A percentile compares a stretch with the other conserved stretches of the same genome.
phyloP scores from a whole-genome alignment of 2,888 invertebrate genomes.

The Agrotis clavis region DNA sequence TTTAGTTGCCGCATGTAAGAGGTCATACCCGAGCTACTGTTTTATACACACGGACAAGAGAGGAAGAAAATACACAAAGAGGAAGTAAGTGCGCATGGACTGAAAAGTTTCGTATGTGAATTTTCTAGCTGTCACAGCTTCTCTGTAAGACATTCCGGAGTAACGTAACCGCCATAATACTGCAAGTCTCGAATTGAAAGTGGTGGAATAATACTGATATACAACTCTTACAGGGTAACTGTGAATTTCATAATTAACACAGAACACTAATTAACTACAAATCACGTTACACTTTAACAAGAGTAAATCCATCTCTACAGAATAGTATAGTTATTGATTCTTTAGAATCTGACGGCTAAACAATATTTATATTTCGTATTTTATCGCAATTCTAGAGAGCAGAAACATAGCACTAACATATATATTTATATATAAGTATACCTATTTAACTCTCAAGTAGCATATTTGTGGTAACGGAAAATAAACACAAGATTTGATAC shows the following conservation, averaged over 20 bases:
- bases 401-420: slow-evolving; percentile 5
- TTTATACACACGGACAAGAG: slow-evolving; percentile 24
- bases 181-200: slow-evolving; percentile 57
- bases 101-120: slow-evolving; percentile 5
- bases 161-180: slow-evolving; percentile 89
- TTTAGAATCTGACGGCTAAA: slow-evolving; percentile 3
- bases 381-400: not conserved
- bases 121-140: slow-evolving; percentile 80
- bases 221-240: slow-evolving; percentile 88
- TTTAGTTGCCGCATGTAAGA: slow-evolving; percentile 12
- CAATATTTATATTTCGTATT: slow-evolving; percentile 8
- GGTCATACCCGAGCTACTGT: slow-evolving; percentile 14
- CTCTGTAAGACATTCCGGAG: slow-evolving; percentile 86
- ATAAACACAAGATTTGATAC: not conserved
- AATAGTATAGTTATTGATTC: not conserved
- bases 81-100: slow-evolving; percentile 22
- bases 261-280: slow-evolving; percentile 38
- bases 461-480: slow-evolving; percentile 21
- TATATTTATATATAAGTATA: slow-evolving; percentile 18
- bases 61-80: slow-evolving; percentile 37
- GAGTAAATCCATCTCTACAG: slow-evolving; percentile 17
- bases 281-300: slow-evolving; percentile 22
- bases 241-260: slow-evolving; percentile 72
- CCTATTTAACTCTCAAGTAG: not conserved
- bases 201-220: slow-evolving; percentile 56